Evolutionary conservation across 2,888 invertebrate genomes (phyloP).

Genomic region (Piscicola geometra): DNA sequence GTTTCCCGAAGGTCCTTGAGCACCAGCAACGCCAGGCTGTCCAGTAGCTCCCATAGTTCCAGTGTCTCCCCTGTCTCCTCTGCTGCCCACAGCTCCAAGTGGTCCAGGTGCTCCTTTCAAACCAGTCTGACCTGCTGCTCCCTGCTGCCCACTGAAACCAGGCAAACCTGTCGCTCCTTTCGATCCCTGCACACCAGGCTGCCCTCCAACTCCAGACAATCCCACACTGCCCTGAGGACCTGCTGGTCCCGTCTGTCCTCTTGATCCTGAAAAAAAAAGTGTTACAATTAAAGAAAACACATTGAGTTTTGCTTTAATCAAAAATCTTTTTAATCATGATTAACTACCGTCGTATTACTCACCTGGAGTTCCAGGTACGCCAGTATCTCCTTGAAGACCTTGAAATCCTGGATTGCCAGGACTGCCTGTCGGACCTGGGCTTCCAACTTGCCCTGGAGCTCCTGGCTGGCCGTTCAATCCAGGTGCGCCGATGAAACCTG

Average conservation of each 20-base stretch:
- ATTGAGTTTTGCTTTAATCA: no score
- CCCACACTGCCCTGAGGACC: not conserved
- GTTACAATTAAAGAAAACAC: no score
- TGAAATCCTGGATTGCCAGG: conserved; percentile 17
- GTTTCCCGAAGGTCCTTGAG: conserved; percentile 1
- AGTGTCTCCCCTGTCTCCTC: not conserved
- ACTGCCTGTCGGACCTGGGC: conserved; percentile 4
- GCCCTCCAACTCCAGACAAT: not conserved
- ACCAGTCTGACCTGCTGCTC: not conserved
- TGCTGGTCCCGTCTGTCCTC: not conserved
- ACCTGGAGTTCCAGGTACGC: not conserved
- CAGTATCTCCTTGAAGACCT: conserved; percentile 25
- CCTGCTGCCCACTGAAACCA: conserved; percentile 12
- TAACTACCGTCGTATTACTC: not conserved
- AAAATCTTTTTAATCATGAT: no score
- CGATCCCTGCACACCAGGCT: not conserved
- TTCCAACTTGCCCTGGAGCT: conserved; percentile 30
- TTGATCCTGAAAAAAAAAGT: not conserved
- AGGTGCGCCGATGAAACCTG: conserved; percentile 1
- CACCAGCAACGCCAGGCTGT: not conserved
- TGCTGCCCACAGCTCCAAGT: not conserved
- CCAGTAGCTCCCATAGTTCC: not conserved
- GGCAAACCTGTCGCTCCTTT: conserved; percentile 17
- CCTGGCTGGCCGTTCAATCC: conserved; percentile 18
- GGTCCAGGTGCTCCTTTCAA: not conserved